phyloP scores from a whole-genome alignment of 2,888 invertebrate genomes.

The Orchesellides sinensis region DNA sequence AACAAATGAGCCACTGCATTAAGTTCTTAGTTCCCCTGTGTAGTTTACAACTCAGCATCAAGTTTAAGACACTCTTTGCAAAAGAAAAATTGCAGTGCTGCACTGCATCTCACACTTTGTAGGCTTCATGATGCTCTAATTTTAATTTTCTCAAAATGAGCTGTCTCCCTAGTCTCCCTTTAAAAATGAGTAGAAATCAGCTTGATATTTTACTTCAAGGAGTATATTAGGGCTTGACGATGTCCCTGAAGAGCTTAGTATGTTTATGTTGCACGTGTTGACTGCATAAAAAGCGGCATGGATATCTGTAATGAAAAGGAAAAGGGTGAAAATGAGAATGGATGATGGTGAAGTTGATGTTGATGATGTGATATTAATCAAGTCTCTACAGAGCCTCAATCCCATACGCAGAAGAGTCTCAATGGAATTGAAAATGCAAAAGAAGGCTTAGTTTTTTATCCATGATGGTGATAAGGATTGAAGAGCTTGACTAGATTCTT shows the following conservation, averaged over 20 bases:
- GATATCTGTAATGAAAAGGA: constrained; percentile 48
- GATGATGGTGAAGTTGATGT: constrained; percentile 52
- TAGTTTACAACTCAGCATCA: no score
- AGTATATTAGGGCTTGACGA: neutral
- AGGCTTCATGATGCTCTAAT: no score
- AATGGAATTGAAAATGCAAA: neutral
- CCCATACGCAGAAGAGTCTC: no score
- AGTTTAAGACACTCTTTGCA: no score
- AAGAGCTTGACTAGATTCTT: neutral
- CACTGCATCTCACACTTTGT: no score
- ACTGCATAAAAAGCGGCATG: constrained; percentile 20
- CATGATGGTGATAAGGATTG: neutral
- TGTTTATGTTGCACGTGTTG: no score
- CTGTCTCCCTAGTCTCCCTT: constrained; percentile 41
- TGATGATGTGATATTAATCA: constrained; percentile 60
- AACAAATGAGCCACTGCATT: no score
- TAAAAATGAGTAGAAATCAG: constrained; percentile 47
- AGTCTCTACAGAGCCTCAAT: constrained; percentile 48
- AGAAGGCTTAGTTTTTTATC: constrained; percentile 44
- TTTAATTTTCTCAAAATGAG: constrained; percentile 58
- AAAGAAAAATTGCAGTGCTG: no score
- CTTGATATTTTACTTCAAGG: constrained; percentile 17
- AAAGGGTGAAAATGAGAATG: constrained; percentile 46
- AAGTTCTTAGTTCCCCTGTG: no score
- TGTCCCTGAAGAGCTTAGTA: no score